A percentile compares a stretch with the other conserved stretches of the same genome.
phyloP scores from a whole-genome alignment of 2,888 invertebrate genomes.

The Stenolophus ochropezus region DNA sequence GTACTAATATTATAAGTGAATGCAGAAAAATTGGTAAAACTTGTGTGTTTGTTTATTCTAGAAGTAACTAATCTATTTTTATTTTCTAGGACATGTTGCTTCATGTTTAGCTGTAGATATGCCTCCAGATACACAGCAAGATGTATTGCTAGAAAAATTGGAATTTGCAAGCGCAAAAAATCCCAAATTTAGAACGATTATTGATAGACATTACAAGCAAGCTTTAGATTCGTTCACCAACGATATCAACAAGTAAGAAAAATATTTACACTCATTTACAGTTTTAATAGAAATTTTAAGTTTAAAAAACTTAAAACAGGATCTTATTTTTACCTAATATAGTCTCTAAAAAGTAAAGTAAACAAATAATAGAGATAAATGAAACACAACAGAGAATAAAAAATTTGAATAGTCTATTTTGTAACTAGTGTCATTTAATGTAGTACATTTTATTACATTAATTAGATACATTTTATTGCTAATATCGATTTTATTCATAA shows the following conservation, averaged over 20 bases:
- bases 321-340: no score
- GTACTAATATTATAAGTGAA: conserved; percentile 81
- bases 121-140: conserved; percentile 76
- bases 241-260: conserved; percentile 85
- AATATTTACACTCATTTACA: no score
- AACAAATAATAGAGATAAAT: no score
- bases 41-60: neutral
- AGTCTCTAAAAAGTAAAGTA: no score
- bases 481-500: no score
- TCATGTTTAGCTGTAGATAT: conserved; percentile 84
- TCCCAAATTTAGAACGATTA: conserved; percentile 84
- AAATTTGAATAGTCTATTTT: no score
- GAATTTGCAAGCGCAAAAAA: conserved; percentile 83
- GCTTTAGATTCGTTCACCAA: conserved; percentile 90
- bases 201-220: conserved; percentile 89
- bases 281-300: no score
- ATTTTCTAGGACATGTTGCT: conserved; percentile 73
- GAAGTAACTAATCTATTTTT: neutral
- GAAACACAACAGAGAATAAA: no score
- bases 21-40: conserved; percentile 74
- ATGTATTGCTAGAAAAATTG: conserved; percentile 80
- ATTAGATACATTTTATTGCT: no score
- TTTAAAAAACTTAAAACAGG: no score
- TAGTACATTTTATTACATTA: no score
- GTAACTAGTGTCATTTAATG: no score